A percentile compares a stretch with the other conserved stretches of the same genome.
These are phyloP conservation scores for Sitta carolinensis DNA, from an alignment of 2,797 vertebrate species.

Conservation along the genomic window DNA sequence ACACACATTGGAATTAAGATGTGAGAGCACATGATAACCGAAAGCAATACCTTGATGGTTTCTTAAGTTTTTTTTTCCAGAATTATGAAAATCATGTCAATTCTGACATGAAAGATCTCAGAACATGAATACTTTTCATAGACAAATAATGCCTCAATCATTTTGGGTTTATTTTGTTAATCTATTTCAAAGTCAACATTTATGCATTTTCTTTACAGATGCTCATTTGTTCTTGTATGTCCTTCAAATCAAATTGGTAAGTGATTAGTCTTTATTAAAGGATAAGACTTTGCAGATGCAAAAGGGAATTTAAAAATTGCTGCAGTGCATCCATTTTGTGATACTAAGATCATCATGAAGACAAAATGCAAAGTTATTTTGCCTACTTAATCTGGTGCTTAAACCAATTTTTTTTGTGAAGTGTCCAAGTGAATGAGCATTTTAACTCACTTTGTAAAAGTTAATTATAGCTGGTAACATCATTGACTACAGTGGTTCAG, in stretches of 20 bases:
- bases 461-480: constrained; percentile 28
- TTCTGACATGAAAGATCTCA: background rate
- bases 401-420: background rate
- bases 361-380: background rate
- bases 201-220: background rate
- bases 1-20: background rate
- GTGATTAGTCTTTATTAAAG: constrained; percentile 13
- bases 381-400: background rate
- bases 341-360: background rate
- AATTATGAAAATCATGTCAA: background rate
- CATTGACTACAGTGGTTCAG: background rate
- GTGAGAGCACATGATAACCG: background rate
- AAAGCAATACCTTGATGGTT: background rate
- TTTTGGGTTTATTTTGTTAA: background rate
- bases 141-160: background rate
- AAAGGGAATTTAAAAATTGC: background rate
- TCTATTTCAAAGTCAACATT: background rate
- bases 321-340: background rate
- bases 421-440: background rate
- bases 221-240: background rate
- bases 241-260: constrained; percentile 19
- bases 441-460: background rate
- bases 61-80: background rate
- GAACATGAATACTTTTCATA: background rate
- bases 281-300: background rate